Conservation (phyloP, 2,888 invertebrate genomes). For the Brachyopa scutellaris region DNA sequence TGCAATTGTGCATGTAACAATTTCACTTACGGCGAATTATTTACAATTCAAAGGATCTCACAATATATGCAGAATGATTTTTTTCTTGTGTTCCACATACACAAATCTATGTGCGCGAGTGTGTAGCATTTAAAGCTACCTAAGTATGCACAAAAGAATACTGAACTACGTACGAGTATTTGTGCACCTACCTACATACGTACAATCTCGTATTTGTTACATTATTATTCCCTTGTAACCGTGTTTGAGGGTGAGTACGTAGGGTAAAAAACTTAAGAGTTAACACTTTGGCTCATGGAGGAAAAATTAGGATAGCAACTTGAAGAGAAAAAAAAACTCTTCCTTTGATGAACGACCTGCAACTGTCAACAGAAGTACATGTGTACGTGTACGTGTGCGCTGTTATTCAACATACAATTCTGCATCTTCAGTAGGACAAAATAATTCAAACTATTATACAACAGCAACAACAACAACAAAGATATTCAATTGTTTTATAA, state of each 20-base stretch:
- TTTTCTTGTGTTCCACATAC: constrained; percentile 26
- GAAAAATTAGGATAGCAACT: constrained; percentile 72
- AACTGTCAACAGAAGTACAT: constrained; percentile 55
- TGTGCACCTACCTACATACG: constrained; percentile 20
- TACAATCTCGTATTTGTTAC: constrained; percentile 48
- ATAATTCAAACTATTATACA: constrained; percentile 71
- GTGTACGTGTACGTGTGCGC: constrained; percentile 6
- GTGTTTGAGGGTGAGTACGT: constrained; percentile 20
- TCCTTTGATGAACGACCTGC: constrained; percentile 69
- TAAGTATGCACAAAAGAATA: constrained; percentile 48
- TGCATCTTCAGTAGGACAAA: constrained; percentile 65
- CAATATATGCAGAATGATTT: constrained; percentile 68
- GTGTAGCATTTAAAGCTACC: constrained; percentile 48
- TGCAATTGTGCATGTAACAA: constrained; percentile 73
- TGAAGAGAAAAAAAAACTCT: constrained; percentile 70
- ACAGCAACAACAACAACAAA: constrained; percentile 73
- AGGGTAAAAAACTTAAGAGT: constrained; percentile 63
- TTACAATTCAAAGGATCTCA: constrained; percentile 71
- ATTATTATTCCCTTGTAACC: constrained; percentile 62
- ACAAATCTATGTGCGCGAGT: neutral
- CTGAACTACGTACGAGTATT: neutral
- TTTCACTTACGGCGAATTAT: constrained; percentile 72
- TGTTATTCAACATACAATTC: constrained; percentile 28
- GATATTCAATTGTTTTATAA: constrained; percentile 72
- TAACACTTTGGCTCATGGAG: constrained; percentile 70